Evolutionary conservation across 2,113 vertebrate genomes (phyloP).

Genomic region (Larimichthys polyactis): DNA sequence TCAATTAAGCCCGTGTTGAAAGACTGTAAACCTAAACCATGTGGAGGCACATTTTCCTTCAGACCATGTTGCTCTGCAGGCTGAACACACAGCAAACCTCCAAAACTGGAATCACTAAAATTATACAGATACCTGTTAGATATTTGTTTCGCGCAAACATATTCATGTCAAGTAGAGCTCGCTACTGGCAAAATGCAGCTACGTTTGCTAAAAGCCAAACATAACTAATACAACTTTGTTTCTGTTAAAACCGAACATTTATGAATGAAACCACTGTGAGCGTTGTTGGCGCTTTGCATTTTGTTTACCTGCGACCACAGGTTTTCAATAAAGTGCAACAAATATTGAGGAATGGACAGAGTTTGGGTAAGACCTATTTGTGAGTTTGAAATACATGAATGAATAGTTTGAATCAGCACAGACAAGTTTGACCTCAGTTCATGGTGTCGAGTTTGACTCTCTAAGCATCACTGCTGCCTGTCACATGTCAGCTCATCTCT

Average conservation of each 20-base stretch:
- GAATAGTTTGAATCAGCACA: neutral
- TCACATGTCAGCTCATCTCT: neutral
- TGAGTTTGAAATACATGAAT: neutral
- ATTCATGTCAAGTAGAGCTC: constrained; percentile 19
- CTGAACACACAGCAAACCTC: constrained; percentile 12
- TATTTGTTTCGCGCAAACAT: constrained; percentile 24
- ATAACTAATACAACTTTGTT: neutral
- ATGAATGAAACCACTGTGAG: neutral
- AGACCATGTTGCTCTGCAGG: neutral
- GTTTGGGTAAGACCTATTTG: neutral
- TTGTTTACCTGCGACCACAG: neutral
- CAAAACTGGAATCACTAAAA: neutral
- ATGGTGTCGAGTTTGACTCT: neutral
- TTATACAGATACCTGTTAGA: constrained; percentile 27
- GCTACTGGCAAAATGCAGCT: constrained; percentile 15
- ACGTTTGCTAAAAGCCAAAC: constrained; percentile 9
- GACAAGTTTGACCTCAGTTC: neutral
- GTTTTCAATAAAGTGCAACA: neutral
- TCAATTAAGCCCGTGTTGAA: neutral
- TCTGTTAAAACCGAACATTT: neutral
- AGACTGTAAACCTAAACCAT: neutral
- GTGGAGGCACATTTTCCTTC: neutral
- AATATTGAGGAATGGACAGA: neutral
- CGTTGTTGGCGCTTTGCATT: neutral
- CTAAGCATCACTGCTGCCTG: neutral